phyloP scores from a whole-genome alignment of 2,113 vertebrate species.

The Colossoma macropomum region DNA sequence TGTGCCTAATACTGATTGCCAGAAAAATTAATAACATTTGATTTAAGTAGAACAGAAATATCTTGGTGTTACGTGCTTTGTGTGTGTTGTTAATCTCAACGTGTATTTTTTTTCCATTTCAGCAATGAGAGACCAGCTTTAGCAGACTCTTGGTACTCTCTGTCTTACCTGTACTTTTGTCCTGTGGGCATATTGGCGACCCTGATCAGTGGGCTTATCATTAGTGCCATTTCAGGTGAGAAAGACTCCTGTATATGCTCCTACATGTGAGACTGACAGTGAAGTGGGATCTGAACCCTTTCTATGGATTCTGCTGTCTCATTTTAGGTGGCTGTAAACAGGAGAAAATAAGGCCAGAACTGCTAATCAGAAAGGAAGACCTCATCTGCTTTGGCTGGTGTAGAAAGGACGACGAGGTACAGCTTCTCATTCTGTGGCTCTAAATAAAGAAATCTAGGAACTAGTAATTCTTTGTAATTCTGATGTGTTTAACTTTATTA shows the following conservation, averaged over 20 bases:
- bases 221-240: constrained; percentile 78
- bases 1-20: background rate
- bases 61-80: background rate
- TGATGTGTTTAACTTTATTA: too few relatives aligned
- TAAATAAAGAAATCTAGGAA: background rate
- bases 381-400: constrained; percentile 68
- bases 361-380: constrained; percentile 73
- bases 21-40: too few relatives aligned
- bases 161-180: constrained; percentile 81
- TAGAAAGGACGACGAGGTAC: constrained; percentile 66
- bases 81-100: background rate
- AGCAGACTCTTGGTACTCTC: constrained; percentile 80
- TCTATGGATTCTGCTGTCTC: background rate
- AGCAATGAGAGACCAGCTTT: constrained; percentile 71
- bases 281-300: background rate
- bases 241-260: constrained; percentile 1
- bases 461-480: background rate
- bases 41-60: background rate
- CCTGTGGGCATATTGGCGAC: constrained; percentile 71
- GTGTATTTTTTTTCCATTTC: constrained; percentile 9
- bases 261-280: background rate
- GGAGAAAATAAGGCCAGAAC: constrained; percentile 59
- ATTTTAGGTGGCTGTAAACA: constrained; percentile 78
- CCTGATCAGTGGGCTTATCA: constrained; percentile 66
- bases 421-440: constrained; percentile 15